Conservation (phyloP, 2,113 vertebrate genomes). For the Cynocephalus volans region DNA sequence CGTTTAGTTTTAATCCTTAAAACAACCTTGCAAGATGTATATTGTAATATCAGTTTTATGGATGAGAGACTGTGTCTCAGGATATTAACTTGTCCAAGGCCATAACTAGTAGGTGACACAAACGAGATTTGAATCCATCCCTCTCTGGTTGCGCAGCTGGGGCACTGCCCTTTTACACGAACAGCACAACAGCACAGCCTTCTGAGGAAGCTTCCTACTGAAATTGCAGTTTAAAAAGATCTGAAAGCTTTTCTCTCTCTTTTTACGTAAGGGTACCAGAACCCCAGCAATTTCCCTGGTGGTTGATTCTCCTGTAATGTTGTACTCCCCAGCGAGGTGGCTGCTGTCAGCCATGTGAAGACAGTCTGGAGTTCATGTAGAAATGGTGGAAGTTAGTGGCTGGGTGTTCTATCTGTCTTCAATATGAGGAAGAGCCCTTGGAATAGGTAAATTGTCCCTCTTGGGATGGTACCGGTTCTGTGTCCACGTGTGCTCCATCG, state of each 20-base stretch:
- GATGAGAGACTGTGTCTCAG: neutral
- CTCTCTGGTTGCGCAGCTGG: neutral
- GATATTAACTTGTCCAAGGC: neutral
- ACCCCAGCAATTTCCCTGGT: neutral
- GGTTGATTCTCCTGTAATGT: neutral
- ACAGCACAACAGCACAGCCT: neutral
- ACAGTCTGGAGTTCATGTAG: neutral
- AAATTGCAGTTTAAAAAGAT: neutral
- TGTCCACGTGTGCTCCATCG: neutral
- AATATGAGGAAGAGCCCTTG: neutral
- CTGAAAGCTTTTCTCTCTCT: neutral
- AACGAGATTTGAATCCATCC: neutral
- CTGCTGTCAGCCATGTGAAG: too few species aligned
- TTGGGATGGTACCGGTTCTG: neutral
- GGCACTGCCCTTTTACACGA: neutral
- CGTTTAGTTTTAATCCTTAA: neutral
- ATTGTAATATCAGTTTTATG: neutral
- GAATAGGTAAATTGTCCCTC: neutral
- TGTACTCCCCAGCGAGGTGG: neutral
- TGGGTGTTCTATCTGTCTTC: neutral
- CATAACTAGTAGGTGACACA: too few species aligned
- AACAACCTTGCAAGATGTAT: neutral
- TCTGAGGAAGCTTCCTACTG: neutral
- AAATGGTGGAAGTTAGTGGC: neutral
- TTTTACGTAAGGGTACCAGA: neutral